Base-by-base conservation (phyloP, 1,140 invertebrate species). In the Parapsyche elsis region DNA sequence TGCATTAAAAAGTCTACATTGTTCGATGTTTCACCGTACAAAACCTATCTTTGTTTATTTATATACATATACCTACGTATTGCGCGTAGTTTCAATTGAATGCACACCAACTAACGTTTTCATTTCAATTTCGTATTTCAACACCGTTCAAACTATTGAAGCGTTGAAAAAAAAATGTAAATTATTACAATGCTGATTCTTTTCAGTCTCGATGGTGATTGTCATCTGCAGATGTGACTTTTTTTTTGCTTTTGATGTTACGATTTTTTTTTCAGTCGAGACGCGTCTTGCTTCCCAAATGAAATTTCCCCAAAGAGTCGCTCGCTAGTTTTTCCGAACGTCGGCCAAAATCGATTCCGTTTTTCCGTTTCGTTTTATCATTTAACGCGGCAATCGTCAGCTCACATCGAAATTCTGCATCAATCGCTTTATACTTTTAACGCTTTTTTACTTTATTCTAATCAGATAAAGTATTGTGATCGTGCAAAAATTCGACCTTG, bases 211-310 rank as follows among this genome's bases (percentile, higher is more conserved):
- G 57, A 21, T 61, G 9, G 16, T 61, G n/a, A 21, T 61, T 61
- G 57, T 19, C 57, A 21, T 21, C 57, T 19, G 57, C 57, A 61
- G n/a, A 9, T 61, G 16, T 61, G 16, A 9, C 16, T 61, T 61
- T 61, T 61, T 61, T 57, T 57, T 14, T 57, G 14, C 53, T 12
- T 57, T 61, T 61, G 16, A 16, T 19, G 21, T 61, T 16, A 19
- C 57, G 16, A 61, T 61, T 61, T 61, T 21, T 16, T 21, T 57
- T 57, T 14, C 12, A 57, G 14, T 57, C 53, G 53, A 12, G 14
- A 57, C 57, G 57, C 9, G 57, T 61, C 16, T 61, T 61, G 57
- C 19, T 61, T 61, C 21, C 57, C 57, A 61, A 61, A 61, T 61
- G 57, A 61, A 61, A 61, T 61, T 61, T 61, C 57, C 16, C 57